Percentiles rank a stretch among this genome's conserved stretches.
Conservation (phyloP, 37 sponge, comb jelly and placozoan genomes). For the Chondrilla cf. caribensis region DNA sequence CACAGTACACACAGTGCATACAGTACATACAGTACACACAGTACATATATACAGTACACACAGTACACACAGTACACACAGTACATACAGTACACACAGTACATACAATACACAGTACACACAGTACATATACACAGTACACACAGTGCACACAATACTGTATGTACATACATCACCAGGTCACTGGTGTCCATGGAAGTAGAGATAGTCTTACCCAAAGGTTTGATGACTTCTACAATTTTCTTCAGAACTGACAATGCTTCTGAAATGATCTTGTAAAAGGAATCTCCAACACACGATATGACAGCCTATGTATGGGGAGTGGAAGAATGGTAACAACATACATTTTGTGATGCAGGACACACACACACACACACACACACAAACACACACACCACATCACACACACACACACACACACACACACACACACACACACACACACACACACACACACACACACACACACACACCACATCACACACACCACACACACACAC, state of each 20-base stretch:
- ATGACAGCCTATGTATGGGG: conserved; percentile 62
- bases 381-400: neutral
- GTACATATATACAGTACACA: too few relatives aligned
- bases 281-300: conserved; percentile 80
- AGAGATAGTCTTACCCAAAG: conserved; percentile 44
- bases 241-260: conserved; percentile 85
- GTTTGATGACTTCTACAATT: conserved; percentile 83
- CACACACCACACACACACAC: neutral
- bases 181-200: too few relatives aligned
- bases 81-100: too few relatives aligned
- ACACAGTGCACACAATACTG: too few relatives aligned
- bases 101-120: too few relatives aligned
- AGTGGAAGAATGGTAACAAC: neutral
- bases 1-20: too few relatives aligned
- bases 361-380: neutral
- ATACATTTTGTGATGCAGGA: neutral
- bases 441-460: neutral
- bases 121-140: too few relatives aligned
- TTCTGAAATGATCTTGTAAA: conserved; percentile 97
- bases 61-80: too few relatives aligned
- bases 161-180: too few relatives aligned
- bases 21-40: too few relatives aligned
- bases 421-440: too few relatives aligned
- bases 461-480: too few relatives aligned
- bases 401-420: conserved; percentile 49